phyloP scores from a whole-genome alignment of 2,888 invertebrate species.

The Cantharis rufa region DNA sequence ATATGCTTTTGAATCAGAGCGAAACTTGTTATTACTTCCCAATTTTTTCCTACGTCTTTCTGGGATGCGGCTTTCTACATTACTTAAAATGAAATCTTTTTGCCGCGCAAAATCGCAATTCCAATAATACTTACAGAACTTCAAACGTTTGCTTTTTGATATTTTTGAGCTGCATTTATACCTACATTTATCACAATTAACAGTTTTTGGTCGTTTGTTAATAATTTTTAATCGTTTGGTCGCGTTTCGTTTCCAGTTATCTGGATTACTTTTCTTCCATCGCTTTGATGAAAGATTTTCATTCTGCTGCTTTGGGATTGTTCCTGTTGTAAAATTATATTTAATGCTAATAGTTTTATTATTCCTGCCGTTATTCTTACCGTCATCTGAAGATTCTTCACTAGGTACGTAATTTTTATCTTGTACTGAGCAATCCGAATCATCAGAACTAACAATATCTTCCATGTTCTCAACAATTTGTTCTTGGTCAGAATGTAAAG shows the following conservation, averaged over 20 bases:
- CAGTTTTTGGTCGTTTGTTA: not conserved
- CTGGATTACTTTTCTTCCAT: not conserved
- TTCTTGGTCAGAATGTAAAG: not conserved
- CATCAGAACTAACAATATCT: too few species aligned
- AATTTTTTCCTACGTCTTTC: too few species aligned
- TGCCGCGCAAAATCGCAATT: too few species aligned
- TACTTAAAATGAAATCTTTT: too few species aligned
- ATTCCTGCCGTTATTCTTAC: not conserved
- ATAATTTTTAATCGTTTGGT: not conserved
- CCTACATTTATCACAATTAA: not conserved
- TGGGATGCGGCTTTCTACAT: too few species aligned
- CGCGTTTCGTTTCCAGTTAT: not conserved
- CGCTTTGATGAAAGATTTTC: not conserved
- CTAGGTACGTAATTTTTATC: not conserved
- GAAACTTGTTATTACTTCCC: too few species aligned
- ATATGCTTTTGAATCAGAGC: too few species aligned
- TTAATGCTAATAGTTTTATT: not conserved
- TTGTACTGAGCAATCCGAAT: not conserved
- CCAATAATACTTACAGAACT: too few species aligned
- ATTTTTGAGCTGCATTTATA: not conserved
- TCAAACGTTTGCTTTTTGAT: too few species aligned
- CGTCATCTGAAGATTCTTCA: not conserved
- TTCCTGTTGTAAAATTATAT: not conserved
- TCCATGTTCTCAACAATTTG: not conserved
- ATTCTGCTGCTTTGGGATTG: not conserved